Base-by-base conservation (phyloP, 2,797 vertebrate species). In the Siniperca obscura region DNA sequence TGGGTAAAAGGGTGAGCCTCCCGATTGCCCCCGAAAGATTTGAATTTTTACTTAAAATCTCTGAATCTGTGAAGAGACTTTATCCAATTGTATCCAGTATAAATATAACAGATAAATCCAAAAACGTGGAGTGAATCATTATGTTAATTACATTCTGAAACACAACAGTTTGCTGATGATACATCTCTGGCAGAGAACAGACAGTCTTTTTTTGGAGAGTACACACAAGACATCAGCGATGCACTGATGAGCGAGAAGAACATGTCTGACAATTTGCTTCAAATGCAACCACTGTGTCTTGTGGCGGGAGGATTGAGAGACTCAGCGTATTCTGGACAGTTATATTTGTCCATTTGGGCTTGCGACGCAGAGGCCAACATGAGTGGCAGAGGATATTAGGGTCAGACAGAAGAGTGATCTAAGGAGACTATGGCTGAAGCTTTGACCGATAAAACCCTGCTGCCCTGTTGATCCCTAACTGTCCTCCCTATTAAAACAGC, bases 221-320 rank as follows among this genome's bases (percentile, higher is more conserved):
- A 56, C 53, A 71, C 52, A 71, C 14, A 69, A 75, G 68, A 78
- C 48, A 68, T 66, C 17, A 48, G 66, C 44, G 57, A 71, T 60
- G 53, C 59, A 21, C 67, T 72, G 80, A 84, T 65, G 67, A 80
- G 76, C 40, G 27, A 83, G 50, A 64, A 76, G 76, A 86, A 72
- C 78, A 72, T 81, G 75, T 88, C 76, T 38, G 74, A 88, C 74
- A 74, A 80, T 87, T 87, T 89, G 87, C 77, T 86, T 79, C 75
- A 76, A 83, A 87, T 21, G 82, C 77, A 95, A 92, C 94, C 84
- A 89, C 92, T 92, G 95, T 40, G 96, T 97, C 86, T 95, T 88
- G 74, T 96, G 94, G 90, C 92, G 91, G 88, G 59, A 79, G 78
- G 86, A 86, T 77, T 70, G 87, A 87, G 79, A 82, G 89, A 91